Evolutionary conservation across 2,113 vertebrate genomes (phyloP).

Genomic region (Mobula birostris): DNA sequence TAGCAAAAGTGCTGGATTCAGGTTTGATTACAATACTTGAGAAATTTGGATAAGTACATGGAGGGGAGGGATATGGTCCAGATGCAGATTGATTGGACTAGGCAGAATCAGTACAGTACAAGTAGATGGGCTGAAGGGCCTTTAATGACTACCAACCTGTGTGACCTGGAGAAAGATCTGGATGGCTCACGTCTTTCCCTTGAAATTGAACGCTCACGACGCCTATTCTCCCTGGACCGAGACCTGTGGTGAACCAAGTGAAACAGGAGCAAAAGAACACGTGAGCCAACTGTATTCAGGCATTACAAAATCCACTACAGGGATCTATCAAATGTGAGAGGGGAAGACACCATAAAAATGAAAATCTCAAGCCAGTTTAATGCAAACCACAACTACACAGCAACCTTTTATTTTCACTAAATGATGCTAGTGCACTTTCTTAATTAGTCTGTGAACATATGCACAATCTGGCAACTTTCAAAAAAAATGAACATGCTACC

Average conservation of each 20-base stretch:
- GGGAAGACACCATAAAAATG: neutral
- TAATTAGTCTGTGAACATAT: neutral
- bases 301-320: neutral
- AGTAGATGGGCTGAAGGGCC: no score
- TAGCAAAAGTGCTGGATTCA: no score
- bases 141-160: neutral
- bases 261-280: neutral
- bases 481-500: neutral
- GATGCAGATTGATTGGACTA: no score
- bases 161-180: conserved; percentile 18
- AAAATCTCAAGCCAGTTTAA: neutral
- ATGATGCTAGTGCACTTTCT: neutral
- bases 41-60: no score
- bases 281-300: neutral
- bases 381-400: neutral
- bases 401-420: neutral
- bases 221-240: conserved; percentile 26
- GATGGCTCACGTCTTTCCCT: conserved; percentile 5
- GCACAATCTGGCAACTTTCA: neutral
- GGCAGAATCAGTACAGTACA: no score
- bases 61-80: no score
- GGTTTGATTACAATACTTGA: no score
- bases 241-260: neutral
- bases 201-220: conserved; percentile 10
- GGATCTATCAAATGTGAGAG: neutral